Conservation (phyloP, 2,888 invertebrate genomes). For the Sthenelais limicola region DNA sequence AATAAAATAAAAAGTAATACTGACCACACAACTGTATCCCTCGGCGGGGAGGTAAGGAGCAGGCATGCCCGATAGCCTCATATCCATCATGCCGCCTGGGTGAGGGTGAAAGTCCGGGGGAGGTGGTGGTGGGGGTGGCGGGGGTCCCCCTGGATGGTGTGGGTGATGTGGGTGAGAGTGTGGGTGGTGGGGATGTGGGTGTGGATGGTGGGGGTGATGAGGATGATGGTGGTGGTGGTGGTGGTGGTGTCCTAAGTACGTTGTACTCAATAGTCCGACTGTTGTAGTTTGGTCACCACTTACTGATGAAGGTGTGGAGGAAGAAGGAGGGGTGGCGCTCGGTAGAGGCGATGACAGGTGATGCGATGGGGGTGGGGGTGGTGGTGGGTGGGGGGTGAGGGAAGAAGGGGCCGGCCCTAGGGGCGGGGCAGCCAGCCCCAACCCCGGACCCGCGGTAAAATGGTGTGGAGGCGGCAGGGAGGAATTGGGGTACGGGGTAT, state of each 20-base stretch:
- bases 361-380: slow-evolving; percentile 3
- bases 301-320: no score
- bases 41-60: slow-evolving; percentile 38
- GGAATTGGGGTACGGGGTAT: slow-evolving; percentile 29
- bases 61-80: slow-evolving; percentile 38
- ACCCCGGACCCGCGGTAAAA: slow-evolving; percentile 26
- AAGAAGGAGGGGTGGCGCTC: no score
- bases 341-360: no score
- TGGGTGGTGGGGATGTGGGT: no score
- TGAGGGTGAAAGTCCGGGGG: slow-evolving; percentile 32
- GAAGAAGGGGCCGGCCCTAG: slow-evolving; percentile 25
- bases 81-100: slow-evolving; percentile 41
- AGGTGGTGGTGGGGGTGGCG: slow-evolving; percentile 2
- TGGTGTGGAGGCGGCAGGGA: slow-evolving; percentile 33
- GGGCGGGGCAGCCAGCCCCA: slow-evolving; percentile 27
- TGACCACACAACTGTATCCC: slow-evolving; percentile 37
- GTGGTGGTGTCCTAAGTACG: no score
- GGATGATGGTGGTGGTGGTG: no score
- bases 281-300: no score
- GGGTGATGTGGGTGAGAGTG: no score
- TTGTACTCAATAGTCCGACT: no score
- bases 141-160: no score
- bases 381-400: slow-evolving; percentile 4
- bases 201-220: no score
- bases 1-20: no score